Evolutionary conservation across 2,888 invertebrate genomes (phyloP).

Genomic region (Drosophila subquinaria): DNA sequence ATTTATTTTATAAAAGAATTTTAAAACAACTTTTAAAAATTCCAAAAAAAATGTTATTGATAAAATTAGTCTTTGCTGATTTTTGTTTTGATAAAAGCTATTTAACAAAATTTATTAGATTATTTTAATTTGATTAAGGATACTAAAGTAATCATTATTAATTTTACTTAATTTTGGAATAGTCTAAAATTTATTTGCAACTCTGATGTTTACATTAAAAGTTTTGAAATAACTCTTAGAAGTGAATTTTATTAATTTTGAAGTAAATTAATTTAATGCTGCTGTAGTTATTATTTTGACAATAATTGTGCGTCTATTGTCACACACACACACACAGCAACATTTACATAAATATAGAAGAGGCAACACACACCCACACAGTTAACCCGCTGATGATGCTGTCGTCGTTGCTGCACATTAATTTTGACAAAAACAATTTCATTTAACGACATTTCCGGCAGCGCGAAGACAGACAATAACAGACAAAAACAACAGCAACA

Average conservation of each 20-base stretch:
- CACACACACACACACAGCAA: background rate
- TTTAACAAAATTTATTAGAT: too few relatives aligned
- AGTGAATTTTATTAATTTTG: background rate
- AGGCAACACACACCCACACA: constrained; percentile 48
- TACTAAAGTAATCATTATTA: too few relatives aligned
- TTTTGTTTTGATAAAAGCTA: too few relatives aligned
- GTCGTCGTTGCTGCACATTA: constrained; percentile 57
- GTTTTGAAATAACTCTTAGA: too few relatives aligned
- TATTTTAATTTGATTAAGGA: too few relatives aligned
- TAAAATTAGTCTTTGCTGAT: too few relatives aligned
- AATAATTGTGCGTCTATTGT: constrained; percentile 16
- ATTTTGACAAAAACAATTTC: constrained; percentile 76
- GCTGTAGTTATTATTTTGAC: background rate
- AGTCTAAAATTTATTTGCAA: too few relatives aligned
- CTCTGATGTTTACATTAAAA: too few relatives aligned
- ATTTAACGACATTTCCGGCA: constrained; percentile 76
- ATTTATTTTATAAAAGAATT: too few relatives aligned
- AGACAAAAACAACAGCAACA: background rate
- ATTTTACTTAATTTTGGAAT: too few relatives aligned
- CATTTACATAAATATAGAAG: background rate
- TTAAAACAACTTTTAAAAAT: too few relatives aligned
- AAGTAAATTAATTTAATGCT: background rate
- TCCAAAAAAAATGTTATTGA: too few relatives aligned
- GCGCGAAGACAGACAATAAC: constrained; percentile 33
- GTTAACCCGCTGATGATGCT: constrained; percentile 46